Evolutionary conservation across 2,888 invertebrate genomes (phyloP), one percentile per base, ranked within the genome.

Genomic region (Arenicola marina): DNA sequence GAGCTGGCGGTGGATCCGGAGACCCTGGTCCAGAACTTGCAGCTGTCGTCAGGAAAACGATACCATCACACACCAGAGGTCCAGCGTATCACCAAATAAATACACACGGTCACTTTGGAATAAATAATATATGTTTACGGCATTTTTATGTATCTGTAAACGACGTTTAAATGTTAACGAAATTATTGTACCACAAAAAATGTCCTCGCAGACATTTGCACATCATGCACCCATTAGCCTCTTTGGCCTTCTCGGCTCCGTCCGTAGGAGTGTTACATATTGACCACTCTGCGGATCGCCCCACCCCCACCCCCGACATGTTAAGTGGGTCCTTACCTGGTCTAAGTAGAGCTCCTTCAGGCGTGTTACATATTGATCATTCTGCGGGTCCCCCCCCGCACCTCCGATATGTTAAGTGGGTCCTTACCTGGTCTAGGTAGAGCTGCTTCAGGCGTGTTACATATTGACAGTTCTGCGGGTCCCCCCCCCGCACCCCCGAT

Each of bases 261-360:
- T n/a, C n/a, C n/a, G n/a, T n/a, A 93, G 85, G 38, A 88, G 85
- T 55, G 86, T 86, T 1, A 89, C 87, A 74, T 87, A 86, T 1
- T 85, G 84, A 62, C 65, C 66, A 59, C 79, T 75, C 59, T 77
- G 74, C 18, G 82, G 78, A 65, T 78, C 72, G 33, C 73, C 64
- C 63, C n/a, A 63, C 86, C 85, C n/a, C n/a, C n/a, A n/a, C n/a
- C n/a, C n/a, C 18, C 4, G 32, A 11, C 11, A 28, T 54, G 11
- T 7, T 54, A 18, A 15, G 4, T 56, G 4, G 28, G 26, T 26
- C 15, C 43, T 51, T 62, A 82, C 81, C 76, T 93, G 93, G 70
- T 92, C 90, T 1, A 90, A 84, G 58, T 94, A 90, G 33, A 90
- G 83, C 44, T 86, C 85, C 71, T 90, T 90, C 3, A 93, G 85